These are phyloP conservation scores for Phenganax stokvisi DNA, from an alignment of 92 coral and sea anemone species.

Conservation along the genomic window DNA sequence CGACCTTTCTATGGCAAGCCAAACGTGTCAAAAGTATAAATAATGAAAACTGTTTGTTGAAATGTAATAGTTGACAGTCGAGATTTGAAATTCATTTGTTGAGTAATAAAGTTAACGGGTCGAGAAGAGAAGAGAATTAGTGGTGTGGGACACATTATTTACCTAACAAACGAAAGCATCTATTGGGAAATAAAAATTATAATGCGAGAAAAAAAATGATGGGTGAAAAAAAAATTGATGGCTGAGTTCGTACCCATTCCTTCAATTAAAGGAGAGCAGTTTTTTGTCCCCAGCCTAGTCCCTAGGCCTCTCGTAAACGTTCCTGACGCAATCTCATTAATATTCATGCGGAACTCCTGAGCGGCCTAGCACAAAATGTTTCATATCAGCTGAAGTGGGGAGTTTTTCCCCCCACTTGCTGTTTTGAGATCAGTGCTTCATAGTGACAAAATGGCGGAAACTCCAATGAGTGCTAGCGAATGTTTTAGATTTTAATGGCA, in stretches of 20 bases:
- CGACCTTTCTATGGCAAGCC: slow-evolving; percentile 1
- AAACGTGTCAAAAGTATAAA: slow-evolving; percentile 8
- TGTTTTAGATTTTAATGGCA: no score
- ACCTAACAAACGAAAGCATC: neutral
- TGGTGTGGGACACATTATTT: neutral
- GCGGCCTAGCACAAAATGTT: no score
- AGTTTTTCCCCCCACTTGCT: no score
- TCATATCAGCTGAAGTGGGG: no score
- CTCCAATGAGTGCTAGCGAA: no score
- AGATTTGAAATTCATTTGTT: neutral
- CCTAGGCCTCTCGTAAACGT: no score
- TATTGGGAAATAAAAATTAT: neutral
- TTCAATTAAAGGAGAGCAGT: neutral
- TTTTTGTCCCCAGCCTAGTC: no score
- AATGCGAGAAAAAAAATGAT: neutral
- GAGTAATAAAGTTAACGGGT: neutral
- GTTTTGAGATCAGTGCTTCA: no score
- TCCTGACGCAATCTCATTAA: no score
- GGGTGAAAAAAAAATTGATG: neutral
- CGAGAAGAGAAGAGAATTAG: neutral
- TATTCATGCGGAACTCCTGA: no score
- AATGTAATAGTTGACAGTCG: neutral
- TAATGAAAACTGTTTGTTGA: neutral
- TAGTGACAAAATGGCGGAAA: no score
- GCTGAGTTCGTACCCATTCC: neutral